Base-by-base conservation (phyloP, 2,888 invertebrate genomes). In the Atrina japonica region DNA sequence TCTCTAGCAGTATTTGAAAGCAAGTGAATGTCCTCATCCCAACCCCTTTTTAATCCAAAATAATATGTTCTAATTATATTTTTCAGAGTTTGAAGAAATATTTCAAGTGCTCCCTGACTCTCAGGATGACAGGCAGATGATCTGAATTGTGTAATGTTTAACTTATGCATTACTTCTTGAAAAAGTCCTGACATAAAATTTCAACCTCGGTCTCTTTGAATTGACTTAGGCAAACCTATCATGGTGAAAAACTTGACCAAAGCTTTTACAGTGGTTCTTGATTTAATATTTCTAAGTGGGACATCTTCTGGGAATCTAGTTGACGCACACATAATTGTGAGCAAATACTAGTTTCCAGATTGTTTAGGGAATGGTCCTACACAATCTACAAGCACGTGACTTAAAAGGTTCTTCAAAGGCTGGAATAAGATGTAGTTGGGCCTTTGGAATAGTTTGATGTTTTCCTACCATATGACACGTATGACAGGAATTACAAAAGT, bases 211-310 rank as follows among this genome's bases (percentile, higher is more conserved):
- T n/a, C n/a, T n/a, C n/a, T n/a, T n/a, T n/a, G n/a, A n/a, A n/a
- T 43, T 18, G 61, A 64, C 23, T 74, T 64, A 1, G 77, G 77
- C 11, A 80, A 50, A 50, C 78, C 72, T 45, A 75, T 50, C 41
- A 66, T 58, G 6, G 76, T 77, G 50, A 78, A 80, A 43, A 79
- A 75, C 14, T 70, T 73, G 7, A 53, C 43, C 25, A 70, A 52
- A 41, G 74, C 75, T 50, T 74, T 77, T 11, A 73, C 55, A 21
- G 80, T 68, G 1, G 58, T 58, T 35, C 45, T 65, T 18, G 76
- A 40, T 45, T 70, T 77, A n/a, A 73, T 78, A 64, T 76, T 72
- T 56, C 76, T 76, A 16, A 80, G 63, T 21, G 80, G 82, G 50
- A 82, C 67, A 27, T 78, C 78, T 63, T 79, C 77, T 27, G 72